These are phyloP conservation scores for Bruchidius siliquastri DNA, from an alignment of 2,888 invertebrate species.

Conservation along the genomic window DNA sequence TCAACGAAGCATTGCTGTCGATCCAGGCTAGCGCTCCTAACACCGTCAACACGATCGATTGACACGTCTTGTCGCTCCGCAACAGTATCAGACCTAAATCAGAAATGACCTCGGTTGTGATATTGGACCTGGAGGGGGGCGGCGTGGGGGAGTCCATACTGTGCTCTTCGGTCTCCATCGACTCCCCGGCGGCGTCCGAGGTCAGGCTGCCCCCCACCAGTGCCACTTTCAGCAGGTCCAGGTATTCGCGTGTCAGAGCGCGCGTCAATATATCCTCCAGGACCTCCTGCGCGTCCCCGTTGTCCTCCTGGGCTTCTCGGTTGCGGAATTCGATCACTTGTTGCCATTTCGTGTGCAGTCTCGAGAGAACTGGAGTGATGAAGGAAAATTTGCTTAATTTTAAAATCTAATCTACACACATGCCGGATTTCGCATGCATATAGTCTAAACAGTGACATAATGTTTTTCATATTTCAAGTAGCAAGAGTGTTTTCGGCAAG, in stretches of 20 bases:
- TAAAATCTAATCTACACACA: too few relatives aligned
- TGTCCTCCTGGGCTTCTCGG: conserved; percentile 71
- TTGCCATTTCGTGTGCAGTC: conserved; percentile 73
- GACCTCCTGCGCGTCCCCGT: conserved; percentile 77
- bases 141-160: conserved; percentile 66
- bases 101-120: conserved; percentile 70
- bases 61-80: conserved; percentile 60
- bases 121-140: conserved; percentile 45
- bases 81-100: conserved; percentile 73
- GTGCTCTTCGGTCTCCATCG: conserved; percentile 62
- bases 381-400: too few relatives aligned
- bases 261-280: conserved; percentile 82
- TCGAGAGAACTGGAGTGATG: conserved; percentile 55
- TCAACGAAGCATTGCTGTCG: conserved; percentile 77
- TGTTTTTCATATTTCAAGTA: too few relatives aligned
- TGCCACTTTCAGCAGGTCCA: conserved; percentile 73
- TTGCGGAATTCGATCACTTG: conserved; percentile 73
- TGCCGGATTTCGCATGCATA: too few relatives aligned
- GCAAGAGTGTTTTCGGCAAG: too few relatives aligned
- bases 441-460: too few relatives aligned
- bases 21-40: conserved; percentile 75
- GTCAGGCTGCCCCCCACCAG: conserved; percentile 64
- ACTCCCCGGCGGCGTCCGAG: conserved; percentile 51
- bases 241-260: conserved; percentile 80
- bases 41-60: conserved; percentile 60